Evolutionary conservation across 1,140 invertebrate species (phyloP), one percentile per base, ranked within the genome.

Genomic region (Habropoda laboriosa): DNA sequence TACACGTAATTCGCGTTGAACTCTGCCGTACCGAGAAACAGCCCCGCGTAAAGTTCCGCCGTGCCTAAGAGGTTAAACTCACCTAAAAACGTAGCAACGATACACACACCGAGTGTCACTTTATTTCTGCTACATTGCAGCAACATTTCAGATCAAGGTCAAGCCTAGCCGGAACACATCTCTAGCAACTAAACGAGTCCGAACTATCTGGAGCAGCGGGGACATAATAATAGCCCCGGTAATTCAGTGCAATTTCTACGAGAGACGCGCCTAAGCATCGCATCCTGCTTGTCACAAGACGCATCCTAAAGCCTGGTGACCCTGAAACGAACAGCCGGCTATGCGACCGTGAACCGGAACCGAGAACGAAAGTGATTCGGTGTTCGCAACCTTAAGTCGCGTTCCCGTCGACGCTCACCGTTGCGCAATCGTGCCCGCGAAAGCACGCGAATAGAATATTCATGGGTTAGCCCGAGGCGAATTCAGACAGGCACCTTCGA

Each of bases 311-410:
- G 67, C n/a, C 24, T n/a, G 63, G 49, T 78, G 80, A 86, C 80
- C 76, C 53, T 86, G 77, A 86, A 86, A 75, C 82, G n/a, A 86
- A 75, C 82, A 21, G 67, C 55, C 81, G 61, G 32, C n/a, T 12
- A n/a, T 63, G 70, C 76, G 81, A 86, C 77, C 78, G 58, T 81
- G 84, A 86, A 83, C 73, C 81, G 83, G 77, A 86, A 86, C 72
- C 70, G 81, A 86, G 64, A 86, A 86, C 57, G 85, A 86, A 86
- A 86, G 85, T 86, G 85, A 86, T 83, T 57, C 58, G 32, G 8
- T 64, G 53, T 82, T 82, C 42, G 53, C 32, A 71, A 53, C 35
- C 63, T 79, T 72, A 81, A 83, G 68, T 78, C 61, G 71, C 49
- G 57, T 38, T 55, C 61, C 51, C 24, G 49, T 47, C 74, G 24